Percentiles rank a stretch among this genome's conserved stretches.
These are phyloP conservation scores for Tanypteryx hageni DNA, from an alignment of 2,888 invertebrate species.

Conservation along the genomic window DNA sequence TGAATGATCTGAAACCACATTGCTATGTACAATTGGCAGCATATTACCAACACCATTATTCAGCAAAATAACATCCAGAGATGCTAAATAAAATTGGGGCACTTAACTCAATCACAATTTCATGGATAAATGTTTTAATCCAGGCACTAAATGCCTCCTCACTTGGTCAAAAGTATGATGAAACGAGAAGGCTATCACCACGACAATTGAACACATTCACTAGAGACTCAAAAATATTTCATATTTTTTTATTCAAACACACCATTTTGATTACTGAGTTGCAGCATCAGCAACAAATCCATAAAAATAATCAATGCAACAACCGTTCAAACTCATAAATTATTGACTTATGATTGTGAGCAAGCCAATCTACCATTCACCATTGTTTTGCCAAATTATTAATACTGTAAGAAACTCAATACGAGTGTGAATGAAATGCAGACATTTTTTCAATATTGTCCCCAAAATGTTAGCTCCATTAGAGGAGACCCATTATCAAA, in stretches of 20 bases:
- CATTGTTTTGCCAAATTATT: background rate
- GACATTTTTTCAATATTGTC: background rate
- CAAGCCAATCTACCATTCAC: background rate
- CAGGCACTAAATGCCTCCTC: slow-evolving; percentile 35
- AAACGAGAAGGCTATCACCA: background rate
- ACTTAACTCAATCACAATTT: background rate
- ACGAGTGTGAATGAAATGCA: background rate
- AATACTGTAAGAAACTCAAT: background rate
- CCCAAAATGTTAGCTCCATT: background rate
- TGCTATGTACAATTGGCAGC: background rate
- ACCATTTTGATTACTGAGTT: background rate
- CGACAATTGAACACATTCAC: background rate
- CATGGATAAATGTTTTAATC: background rate
- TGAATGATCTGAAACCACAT: background rate
- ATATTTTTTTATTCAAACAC: background rate
- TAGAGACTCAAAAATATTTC: background rate
- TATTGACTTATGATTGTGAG: slow-evolving; percentile 51
- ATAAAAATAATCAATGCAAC: background rate
- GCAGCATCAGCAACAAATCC: background rate
- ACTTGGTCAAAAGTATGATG: background rate
- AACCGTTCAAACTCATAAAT: background rate
- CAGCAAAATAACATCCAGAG: slow-evolving; percentile 20
- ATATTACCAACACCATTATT: slow-evolving; percentile 39
- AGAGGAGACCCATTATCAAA: background rate
- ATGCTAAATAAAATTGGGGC: slow-evolving; percentile 5